These are phyloP conservation scores for Hapalemur alaotrensis DNA, from an alignment of 2,797 vertebrate genomes.

Conservation along the genomic window DNA sequence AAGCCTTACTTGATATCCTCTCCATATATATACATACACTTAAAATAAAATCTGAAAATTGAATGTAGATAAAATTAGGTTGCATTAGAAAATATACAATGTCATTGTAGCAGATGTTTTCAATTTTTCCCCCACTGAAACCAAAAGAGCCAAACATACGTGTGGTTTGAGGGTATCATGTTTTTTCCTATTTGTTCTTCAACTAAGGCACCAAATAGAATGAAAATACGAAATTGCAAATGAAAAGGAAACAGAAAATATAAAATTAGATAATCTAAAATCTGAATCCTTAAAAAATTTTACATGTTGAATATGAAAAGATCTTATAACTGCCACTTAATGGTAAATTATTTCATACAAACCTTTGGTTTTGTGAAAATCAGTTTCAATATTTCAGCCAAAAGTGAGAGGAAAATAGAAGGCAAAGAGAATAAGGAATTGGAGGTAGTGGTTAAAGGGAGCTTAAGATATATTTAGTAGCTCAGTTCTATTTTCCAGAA, in stretches of 20 bases:
- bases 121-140: background rate
- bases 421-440: background rate
- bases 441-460: background rate
- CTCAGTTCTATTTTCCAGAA: slow-evolving; percentile 16
- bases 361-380: slow-evolving; percentile 19
- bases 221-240: slow-evolving; percentile 26
- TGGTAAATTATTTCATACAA: background rate
- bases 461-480: background rate
- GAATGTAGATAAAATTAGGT: background rate
- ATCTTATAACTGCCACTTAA: background rate
- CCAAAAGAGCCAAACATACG: background rate
- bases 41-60: slow-evolving; percentile 35
- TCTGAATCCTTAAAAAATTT: background rate
- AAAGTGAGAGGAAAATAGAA: background rate
- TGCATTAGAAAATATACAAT: background rate
- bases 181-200: background rate
- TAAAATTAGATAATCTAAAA: background rate
- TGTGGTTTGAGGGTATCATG: background rate
- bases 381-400: background rate
- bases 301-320: background rate
- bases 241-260: background rate
- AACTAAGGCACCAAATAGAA: background rate
- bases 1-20: background rate
- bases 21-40: background rate
- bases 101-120: slow-evolving; percentile 1